Base-by-base conservation (phyloP, 2,113 vertebrate species). In the Ranitomeya variabilis region DNA sequence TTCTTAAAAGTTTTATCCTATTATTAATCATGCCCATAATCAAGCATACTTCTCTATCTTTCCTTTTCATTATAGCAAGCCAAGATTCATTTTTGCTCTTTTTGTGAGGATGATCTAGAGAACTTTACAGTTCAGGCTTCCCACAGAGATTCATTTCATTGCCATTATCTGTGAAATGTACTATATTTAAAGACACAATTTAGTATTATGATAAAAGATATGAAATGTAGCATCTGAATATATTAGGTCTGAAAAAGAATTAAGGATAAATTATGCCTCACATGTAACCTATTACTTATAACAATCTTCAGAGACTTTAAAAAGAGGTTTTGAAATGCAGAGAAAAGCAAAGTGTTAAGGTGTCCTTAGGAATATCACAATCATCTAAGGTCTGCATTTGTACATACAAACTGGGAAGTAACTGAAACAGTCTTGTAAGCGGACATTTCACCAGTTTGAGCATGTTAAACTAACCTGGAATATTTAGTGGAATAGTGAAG, bases 21-120 rank as follows among this genome's bases (percentile, higher is more conserved):
- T 52, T 51, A 45, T 3, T 9, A 76, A 52, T 51, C 45, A 21
- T 45, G 18, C 18, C 10, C 18, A 52, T 76, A 76, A 51, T 76
- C 73, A 76, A 76, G 6, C 73, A 16, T 18, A 45, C 16, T 51
- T 52, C 73, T 76, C 37, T 76, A 12, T 52, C 73, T 52, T 52
- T 52, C 52, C 73, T 21, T 76, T 74, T 45, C 16, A 74, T 74
- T 76, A 9, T 45, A 74, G 45, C 37, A 21, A 52, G 37, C 37
- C 73, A 76, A 52, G 73, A 51, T 51, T 76, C 19, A 76, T 76
- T 76, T 89, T 64, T 86, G 78, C 77, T 87, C 67, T 60, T 21
- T 45, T 60, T 76, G 31, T 83, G 85, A 91, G 12, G 62, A 90
- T 64, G 74, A 76, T 51, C 37, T 76, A 76, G 37, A 51, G 73